Conservation (phyloP, 2,113 vertebrate species). For the Gobiocypris rarus region DNA sequence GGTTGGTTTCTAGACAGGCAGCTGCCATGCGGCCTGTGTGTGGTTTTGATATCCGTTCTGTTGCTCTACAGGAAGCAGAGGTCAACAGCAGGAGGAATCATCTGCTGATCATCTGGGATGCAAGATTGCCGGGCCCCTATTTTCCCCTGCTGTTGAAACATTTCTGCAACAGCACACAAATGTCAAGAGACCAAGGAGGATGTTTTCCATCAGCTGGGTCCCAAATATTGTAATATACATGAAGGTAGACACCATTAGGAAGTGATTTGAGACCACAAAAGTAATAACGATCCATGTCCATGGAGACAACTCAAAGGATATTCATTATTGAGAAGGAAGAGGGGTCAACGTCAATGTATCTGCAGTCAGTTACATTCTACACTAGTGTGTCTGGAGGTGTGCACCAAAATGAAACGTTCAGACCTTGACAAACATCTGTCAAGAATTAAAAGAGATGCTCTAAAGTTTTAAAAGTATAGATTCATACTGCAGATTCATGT, state of each 20-base stretch:
- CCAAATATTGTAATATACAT: conserved; percentile 8
- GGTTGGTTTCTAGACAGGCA: conserved; percentile 58
- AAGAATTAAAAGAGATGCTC: not conserved
- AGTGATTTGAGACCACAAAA: conserved; percentile 27
- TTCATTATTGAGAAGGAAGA: not conserved
- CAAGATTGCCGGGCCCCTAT: conserved; percentile 43
- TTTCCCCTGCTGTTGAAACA: conserved; percentile 50
- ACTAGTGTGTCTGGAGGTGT: not conserved
- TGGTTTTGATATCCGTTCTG: conserved; percentile 74
- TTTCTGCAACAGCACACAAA: conserved; percentile 37
- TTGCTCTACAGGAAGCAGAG: conserved; percentile 70
- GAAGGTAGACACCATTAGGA: conserved; percentile 18
- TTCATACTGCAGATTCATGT: not conserved
- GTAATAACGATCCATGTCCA: not conserved
- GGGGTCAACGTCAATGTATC: conserved; percentile 17
- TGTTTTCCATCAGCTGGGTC: conserved; percentile 44
- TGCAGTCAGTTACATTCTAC: not conserved
- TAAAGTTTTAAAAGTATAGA: not conserved
- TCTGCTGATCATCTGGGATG: conserved; percentile 70
- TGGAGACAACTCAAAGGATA: conserved; percentile 16
- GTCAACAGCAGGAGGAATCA: conserved; percentile 67
- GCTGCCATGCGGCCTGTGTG: conserved; percentile 62
- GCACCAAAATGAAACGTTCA: not conserved
- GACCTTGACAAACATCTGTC: not conserved
- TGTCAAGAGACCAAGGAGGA: conserved; percentile 43